Evolutionary conservation across 2,888 invertebrate genomes (phyloP).

Genomic region (Pimpla rufipes): DNA sequence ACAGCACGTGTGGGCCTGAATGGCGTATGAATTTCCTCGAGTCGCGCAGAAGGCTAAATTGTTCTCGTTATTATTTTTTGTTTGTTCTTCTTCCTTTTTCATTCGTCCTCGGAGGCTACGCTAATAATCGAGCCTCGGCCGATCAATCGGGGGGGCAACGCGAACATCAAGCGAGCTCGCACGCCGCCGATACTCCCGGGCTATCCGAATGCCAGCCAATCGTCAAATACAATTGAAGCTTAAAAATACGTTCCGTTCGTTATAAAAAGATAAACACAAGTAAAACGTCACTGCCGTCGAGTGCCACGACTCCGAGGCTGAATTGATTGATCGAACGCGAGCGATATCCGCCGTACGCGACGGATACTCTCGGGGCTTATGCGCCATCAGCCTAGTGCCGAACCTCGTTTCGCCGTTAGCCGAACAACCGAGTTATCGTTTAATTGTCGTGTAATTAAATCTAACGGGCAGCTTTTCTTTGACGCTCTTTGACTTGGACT

Average conservation of each 20-base stretch:
- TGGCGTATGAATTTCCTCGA: slow-evolving; percentile 43
- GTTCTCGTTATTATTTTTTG: slow-evolving; percentile 11
- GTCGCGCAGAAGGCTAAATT: slow-evolving; percentile 19
- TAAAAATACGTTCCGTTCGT: slow-evolving; percentile 46
- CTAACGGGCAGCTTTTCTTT: slow-evolving; percentile 70
- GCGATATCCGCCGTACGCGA: not conserved
- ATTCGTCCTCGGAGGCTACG: slow-evolving; percentile 23
- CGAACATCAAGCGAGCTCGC: slow-evolving; percentile 18
- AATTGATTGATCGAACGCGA: slow-evolving; percentile 1
- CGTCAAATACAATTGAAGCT: slow-evolving; percentile 32
- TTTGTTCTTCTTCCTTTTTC: slow-evolving; percentile 1
- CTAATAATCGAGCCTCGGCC: slow-evolving; percentile 39
- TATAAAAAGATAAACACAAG: slow-evolving; percentile 41
- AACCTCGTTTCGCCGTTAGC: slow-evolving; percentile 70
- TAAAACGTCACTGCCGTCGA: not conserved
- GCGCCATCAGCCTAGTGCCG: slow-evolving; percentile 46
- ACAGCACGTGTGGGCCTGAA: slow-evolving; percentile 55
- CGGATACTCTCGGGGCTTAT: slow-evolving; percentile 58
- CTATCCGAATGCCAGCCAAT: slow-evolving; percentile 25
- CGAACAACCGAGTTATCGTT: slow-evolving; percentile 47
- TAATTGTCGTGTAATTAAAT: slow-evolving; percentile 68
- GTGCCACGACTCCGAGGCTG: not conserved
- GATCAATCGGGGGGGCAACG: slow-evolving; percentile 22
- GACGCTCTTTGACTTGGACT: slow-evolving; percentile 47
- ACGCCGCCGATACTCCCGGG: slow-evolving; percentile 4